Conservation (phyloP, 2,113 vertebrate genomes). For the Erythrolamprus reginae region DNA sequence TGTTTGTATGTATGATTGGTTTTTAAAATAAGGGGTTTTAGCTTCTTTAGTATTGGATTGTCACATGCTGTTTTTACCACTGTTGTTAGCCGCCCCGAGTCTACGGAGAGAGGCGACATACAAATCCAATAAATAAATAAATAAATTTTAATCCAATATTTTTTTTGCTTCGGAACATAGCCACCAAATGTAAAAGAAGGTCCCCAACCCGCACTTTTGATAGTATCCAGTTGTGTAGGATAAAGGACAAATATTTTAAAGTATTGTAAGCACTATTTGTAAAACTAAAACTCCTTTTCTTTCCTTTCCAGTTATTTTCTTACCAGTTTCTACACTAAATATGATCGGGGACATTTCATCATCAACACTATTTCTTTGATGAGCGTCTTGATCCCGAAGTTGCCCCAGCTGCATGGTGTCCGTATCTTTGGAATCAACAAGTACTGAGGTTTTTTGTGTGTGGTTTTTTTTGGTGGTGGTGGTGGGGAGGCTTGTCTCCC, state of each 20-base stretch:
- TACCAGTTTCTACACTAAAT: slow-evolving; percentile 82
- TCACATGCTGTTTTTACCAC: no score
- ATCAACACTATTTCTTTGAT: slow-evolving; percentile 79
- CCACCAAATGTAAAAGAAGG: no score
- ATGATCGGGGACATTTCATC: slow-evolving; percentile 74
- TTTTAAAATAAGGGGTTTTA: no score
- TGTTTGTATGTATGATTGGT: no score
- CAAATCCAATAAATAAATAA: no score
- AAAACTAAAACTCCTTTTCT: background rate
- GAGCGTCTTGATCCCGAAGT: slow-evolving; percentile 78
- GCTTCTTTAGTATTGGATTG: no score
- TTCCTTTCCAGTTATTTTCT: slow-evolving; percentile 72
- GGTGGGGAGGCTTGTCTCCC: background rate
- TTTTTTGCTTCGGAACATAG: no score
- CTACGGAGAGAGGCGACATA: no score
- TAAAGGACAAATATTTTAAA: background rate
- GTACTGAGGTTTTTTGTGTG: slow-evolving; percentile 74
- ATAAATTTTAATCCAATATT: no score
- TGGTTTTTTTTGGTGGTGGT: no score
- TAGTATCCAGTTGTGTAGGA: background rate
- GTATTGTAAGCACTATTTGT: background rate
- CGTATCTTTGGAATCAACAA: slow-evolving; percentile 82
- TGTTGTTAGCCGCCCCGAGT: no score
- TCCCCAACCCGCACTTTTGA: no score
- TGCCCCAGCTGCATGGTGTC: slow-evolving; percentile 76